Evolutionary conservation across 1,140 invertebrate species (phyloP).

Genomic region (silkworm (Bombyx mori)): ASM3026992v2 NC_085133.1:2083001-2083500

Average conservation of each 20-base stretch:
- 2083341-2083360: too few species aligned
- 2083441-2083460: conserved; percentile 67
- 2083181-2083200: conserved; percentile 62
- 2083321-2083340: too few species aligned
- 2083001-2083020: too few species aligned
- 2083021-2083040: too few species aligned
- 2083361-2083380: conserved; percentile 4
- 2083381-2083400: conserved; percentile 49
- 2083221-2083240: conserved; percentile 27
- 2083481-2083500: conserved; percentile 67
- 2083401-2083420: conserved; percentile 66
- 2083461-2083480: conserved; percentile 62
- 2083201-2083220: conserved; percentile 43
- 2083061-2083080: too few species aligned
- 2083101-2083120: too few species aligned
- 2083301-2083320: too few species aligned
- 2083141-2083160: conserved; percentile 71
- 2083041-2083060: too few species aligned
- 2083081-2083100: too few species aligned
- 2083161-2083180: conserved; percentile 70
- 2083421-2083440: conserved; percentile 66
- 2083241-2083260: too few species aligned
- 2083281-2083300: too few species aligned
- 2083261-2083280: too few species aligned
- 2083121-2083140: conserved; percentile 75